Evolutionary conservation across 1,140 invertebrate genomes (phyloP).

Genomic region (Olivierus martensii): DNA sequence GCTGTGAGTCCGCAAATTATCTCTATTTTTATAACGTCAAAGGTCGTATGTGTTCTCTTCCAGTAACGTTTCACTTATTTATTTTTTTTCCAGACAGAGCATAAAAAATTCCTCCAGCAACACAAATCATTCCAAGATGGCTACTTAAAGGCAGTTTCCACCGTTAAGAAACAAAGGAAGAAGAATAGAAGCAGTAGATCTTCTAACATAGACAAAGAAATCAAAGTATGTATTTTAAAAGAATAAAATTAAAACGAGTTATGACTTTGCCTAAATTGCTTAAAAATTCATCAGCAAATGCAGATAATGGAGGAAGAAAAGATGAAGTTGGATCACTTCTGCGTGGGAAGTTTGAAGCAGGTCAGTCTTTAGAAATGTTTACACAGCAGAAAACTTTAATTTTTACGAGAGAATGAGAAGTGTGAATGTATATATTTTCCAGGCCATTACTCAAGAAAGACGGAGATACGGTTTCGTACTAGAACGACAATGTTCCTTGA

Average conservation of each 20-base stretch:
- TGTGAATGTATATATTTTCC: slow-evolving; percentile 18
- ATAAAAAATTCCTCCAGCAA: slow-evolving; percentile 77
- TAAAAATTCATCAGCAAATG: slow-evolving; percentile 50
- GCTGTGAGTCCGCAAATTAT: slow-evolving; percentile 47
- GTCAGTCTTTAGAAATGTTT: slow-evolving; percentile 41
- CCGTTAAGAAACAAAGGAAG: slow-evolving; percentile 76
- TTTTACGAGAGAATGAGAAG: neutral
- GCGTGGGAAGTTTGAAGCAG: slow-evolving; percentile 77
- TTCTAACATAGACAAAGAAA: slow-evolving; percentile 72
- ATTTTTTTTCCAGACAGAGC: slow-evolving; percentile 51
- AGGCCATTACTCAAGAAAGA: slow-evolving; percentile 89
- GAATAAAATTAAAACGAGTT: neutral
- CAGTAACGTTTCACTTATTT: neutral
- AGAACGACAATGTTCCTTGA: slow-evolving; percentile 75
- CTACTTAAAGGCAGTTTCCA: slow-evolving; percentile 71
- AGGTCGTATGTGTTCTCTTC: neutral
- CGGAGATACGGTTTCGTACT: slow-evolving; percentile 83
- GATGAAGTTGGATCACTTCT: slow-evolving; percentile 74
- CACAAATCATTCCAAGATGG: slow-evolving; percentile 75
- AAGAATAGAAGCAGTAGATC: slow-evolving; percentile 56
- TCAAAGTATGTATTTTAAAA: slow-evolving; percentile 50
- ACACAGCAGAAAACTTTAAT: neutral
- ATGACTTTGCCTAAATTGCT: neutral
- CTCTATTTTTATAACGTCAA: neutral
- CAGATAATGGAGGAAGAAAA: slow-evolving; percentile 80